Percentiles rank a stretch among this genome's conserved stretches.
These are phyloP conservation scores for Pissodes strobi DNA, from an alignment of 1,140 invertebrate genomes.

Conservation along the genomic window DNA sequence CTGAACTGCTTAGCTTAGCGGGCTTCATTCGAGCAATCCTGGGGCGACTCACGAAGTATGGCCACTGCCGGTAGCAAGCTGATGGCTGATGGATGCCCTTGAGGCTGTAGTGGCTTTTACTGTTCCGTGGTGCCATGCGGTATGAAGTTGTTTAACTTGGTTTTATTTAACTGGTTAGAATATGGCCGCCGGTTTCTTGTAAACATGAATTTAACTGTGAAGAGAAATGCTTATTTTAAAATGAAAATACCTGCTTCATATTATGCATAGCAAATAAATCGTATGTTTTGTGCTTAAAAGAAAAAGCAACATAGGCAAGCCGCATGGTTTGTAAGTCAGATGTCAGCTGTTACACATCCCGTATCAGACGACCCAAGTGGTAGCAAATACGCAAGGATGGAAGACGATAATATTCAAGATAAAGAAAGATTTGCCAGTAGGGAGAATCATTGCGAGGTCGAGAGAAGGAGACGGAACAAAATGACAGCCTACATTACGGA, in stretches of 20 bases:
- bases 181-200: constrained; percentile 53
- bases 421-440: constrained; percentile 60
- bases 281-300: constrained; percentile 22
- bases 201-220: constrained; percentile 46
- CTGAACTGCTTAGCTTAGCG: too few species aligned
- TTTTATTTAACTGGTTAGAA: too few species aligned
- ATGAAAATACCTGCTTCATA: constrained; percentile 4
- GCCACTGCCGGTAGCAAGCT: too few species aligned
- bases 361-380: too few species aligned
- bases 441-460: constrained; percentile 99
- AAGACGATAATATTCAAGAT: too few species aligned
- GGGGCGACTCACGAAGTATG: too few species aligned
- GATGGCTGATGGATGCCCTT: too few species aligned
- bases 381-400: too few species aligned
- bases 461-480: constrained; percentile 96
- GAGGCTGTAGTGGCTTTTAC: too few species aligned
- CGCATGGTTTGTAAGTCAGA: constrained; percentile 61
- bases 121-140: too few species aligned
- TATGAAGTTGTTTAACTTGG: too few species aligned
- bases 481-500: constrained; percentile 99
- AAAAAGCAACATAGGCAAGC: constrained; percentile 29
- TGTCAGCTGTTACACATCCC: constrained; percentile 68
- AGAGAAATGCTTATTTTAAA: constrained; percentile 18
- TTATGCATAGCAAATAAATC: constrained; percentile 9
- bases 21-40: too few species aligned